A percentile compares a stretch with the other conserved stretches of the same genome.
Evolutionary conservation across 2,113 vertebrate species (phyloP).

Genomic region (Lepus timidus): DNA sequence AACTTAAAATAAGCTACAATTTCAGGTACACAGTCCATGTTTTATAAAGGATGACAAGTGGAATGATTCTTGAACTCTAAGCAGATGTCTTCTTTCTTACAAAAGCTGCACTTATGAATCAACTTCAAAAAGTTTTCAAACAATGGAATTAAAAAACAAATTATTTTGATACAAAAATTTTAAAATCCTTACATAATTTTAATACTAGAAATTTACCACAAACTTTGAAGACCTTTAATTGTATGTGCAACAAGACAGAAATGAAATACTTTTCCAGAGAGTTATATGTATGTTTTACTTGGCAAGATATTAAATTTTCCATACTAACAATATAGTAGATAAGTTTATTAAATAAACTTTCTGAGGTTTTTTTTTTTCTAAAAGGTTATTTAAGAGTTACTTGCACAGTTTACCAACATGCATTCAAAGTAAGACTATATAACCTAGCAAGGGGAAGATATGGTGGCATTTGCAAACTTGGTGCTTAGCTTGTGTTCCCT

Average conservation of each 20-base stretch:
- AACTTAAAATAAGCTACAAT: neutral
- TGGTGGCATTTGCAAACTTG: neutral
- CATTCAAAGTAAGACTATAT: neutral
- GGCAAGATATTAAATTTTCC: constrained; percentile 71
- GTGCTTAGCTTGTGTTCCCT: neutral
- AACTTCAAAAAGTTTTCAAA: too few species aligned
- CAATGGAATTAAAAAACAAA: too few species aligned
- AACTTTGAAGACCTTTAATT: too few species aligned
- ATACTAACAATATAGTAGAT: constrained; percentile 66
- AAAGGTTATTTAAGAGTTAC: constrained; percentile 60
- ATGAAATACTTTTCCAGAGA: constrained; percentile 43
- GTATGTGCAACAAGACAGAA: constrained; percentile 32
- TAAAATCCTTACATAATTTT: too few species aligned
- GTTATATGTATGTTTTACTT: constrained; percentile 64
- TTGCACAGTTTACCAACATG: neutral
- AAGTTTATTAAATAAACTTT: constrained; percentile 70
- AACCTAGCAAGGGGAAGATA: neutral
- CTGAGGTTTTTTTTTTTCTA: constrained; percentile 43
- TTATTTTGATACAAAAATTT: too few species aligned
- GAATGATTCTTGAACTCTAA: neutral
- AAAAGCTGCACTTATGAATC: constrained; percentile 1
- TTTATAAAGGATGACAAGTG: neutral
- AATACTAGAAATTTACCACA: too few species aligned
- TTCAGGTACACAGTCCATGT: neutral
- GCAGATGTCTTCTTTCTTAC: neutral